Base-by-base conservation (phyloP, 2,888 invertebrate genomes). In the Heteropelma amictum region DNA sequence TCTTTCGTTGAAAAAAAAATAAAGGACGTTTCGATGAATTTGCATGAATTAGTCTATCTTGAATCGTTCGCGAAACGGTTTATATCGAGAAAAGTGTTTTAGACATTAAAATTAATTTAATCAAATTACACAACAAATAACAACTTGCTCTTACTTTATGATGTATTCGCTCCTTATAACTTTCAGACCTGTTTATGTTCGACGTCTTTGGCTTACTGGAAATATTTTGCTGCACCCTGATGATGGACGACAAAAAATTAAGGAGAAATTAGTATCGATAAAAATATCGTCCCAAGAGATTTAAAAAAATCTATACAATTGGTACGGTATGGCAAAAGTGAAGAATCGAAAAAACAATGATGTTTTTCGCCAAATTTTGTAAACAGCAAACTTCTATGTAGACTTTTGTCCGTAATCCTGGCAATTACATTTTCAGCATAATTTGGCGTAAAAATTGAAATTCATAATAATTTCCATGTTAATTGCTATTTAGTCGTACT, bases 141-240 rank as follows among this genome's bases (percentile, higher is more conserved):
- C 28, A 33, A 19, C 45, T 21, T 8, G 67, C 76, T 69, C 69
- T 89, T 80, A 91, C 90, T 89, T 90, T 90, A 80, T 90, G 88
- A 82, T 90, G 91, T 84, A 93, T 91, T 82, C 93, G 91, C 86
- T 93, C 94, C 88, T 94, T 94, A 88, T 94, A 93, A 86, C 94
- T 94, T 88, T 94, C 94, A 77, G 94, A 94, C 80, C 94, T 91
- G 87, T 93, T 93, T 81, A 92, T 89, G 82, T 87, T 89, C 79
- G 88, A 88, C 81, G 88, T 87, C 88, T 89, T 89, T 89, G 89
- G 89, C 86, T 89, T 89, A 85, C 85, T 87, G 85, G 89, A 86
- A 85, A 89, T 85, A 84, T 88, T 88, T 85, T 89, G 88, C 83
- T 88, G 88, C 84, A 89, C 87, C 88, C 89, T 89, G 77, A 73